Evolutionary conservation across 2,113 vertebrate genomes (phyloP), one percentile per base, ranked within the genome.

Genomic region (Catharus fuscescens): DNA sequence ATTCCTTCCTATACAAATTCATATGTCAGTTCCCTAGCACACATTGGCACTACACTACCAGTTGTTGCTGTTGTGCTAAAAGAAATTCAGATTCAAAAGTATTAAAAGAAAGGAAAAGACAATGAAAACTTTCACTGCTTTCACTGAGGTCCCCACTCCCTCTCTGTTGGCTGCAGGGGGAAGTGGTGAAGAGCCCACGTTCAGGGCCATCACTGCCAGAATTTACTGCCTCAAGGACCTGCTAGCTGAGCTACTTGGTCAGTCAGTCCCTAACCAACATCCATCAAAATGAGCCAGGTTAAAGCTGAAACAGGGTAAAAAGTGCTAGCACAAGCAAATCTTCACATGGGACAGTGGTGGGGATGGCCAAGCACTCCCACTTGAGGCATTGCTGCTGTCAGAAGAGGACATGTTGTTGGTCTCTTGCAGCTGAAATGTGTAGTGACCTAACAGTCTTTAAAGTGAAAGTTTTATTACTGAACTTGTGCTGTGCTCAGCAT

Each of bases 341-440:
- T 32, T 34, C 9, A 0, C 36, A 24, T 15, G 18, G 38, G n/a
- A 34, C 59, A 70, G 64, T 3, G 47, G 29, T 73, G 52, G 50
- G 52, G 20, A 59, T 21, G 42, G 47, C 69, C 77, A 74, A 34
- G 32, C 18, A 7, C 20, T 73, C 60, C 29, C 56, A 31, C 32
- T 70, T 6, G 56, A 28, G 64, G 47, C 67, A 50, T 13, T 83
- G 80, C 50, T 83, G 54, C 59, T 65, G 71, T 76, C 76, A 69
- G 50, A 42, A 57, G 54, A 54, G 59, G 50, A 57, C 0, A 0
- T n/a, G 15, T 0, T 2, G 23, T 57, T 1, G 1, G 15, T 15
- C 5, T 66, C 42, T 31, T 3, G 2, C 56, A 79, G 65, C 12
- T 48, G 42, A 76, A 91, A 71, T 64, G 31, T 71, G 7, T 31